phyloP scores from a whole-genome alignment of 1,140 invertebrate genomes.

The Heliconius congener region DNA sequence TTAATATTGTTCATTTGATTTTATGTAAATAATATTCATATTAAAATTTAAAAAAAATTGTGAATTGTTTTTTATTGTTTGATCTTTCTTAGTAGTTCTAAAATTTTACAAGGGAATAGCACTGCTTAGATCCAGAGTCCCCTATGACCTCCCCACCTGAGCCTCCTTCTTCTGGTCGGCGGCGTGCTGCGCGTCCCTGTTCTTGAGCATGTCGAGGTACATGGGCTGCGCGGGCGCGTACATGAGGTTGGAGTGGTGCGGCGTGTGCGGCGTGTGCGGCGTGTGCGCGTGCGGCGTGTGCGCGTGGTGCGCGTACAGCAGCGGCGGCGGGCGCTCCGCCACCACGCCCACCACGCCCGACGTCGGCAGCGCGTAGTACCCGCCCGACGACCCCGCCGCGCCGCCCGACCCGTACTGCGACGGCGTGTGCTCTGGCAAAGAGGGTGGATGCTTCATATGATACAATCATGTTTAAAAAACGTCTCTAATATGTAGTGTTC shows the following conservation, averaged over 20 bases:
- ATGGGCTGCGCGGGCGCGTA: conserved; percentile 70
- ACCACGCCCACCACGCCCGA: conserved; percentile 66
- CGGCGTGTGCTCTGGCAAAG: conserved; percentile 26
- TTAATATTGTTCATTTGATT: background rate
- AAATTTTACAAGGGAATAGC: too few species aligned
- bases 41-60: too few species aligned
- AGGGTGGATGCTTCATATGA: too few species aligned
- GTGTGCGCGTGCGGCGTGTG: conserved; percentile 57
- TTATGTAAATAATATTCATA: too few species aligned
- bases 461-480: too few species aligned
- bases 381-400: conserved; percentile 54
- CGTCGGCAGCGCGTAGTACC: conserved; percentile 70
- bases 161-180: conserved; percentile 68
- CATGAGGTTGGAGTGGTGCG: conserved; percentile 64
- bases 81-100: too few species aligned
- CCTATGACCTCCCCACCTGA: conserved; percentile 45
- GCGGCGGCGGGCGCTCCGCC: conserved; percentile 61
- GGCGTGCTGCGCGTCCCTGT: conserved; percentile 62
- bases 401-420: conserved; percentile 68
- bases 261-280: conserved; percentile 56
- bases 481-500: too few species aligned
- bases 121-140: too few species aligned
- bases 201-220: conserved; percentile 70
- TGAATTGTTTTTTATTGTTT: too few species aligned
- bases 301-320: conserved; percentile 72